These are phyloP conservation scores for Neofelis nebulosa DNA, from an alignment of 2,113 vertebrate genomes.

Conservation along the genomic window DNA sequence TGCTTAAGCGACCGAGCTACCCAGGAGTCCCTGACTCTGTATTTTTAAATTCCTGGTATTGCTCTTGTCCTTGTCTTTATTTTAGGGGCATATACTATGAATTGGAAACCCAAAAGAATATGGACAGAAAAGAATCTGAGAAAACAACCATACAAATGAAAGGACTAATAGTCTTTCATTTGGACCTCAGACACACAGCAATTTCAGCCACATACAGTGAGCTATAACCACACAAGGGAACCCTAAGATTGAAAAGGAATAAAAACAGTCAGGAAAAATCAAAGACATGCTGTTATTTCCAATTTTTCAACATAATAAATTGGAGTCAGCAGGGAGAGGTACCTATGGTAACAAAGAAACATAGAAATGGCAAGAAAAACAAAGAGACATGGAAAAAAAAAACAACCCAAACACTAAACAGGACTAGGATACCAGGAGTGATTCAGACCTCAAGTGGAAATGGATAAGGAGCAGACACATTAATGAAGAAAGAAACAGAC, in stretches of 20 bases:
- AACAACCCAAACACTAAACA: not conserved
- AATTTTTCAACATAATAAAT: not conserved
- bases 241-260: not conserved
- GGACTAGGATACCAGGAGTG: not conserved
- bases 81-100: not conserved
- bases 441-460: not conserved
- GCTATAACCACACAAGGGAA: not conserved
- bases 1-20: too few relatives aligned
- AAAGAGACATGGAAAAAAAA: not conserved
- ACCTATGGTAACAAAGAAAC: not conserved
- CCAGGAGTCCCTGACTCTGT: not conserved
- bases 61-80: not conserved
- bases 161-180: not conserved
- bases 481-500: not conserved
- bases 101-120: not conserved
- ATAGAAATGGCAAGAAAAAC: conserved; percentile 14
- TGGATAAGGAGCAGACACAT: not conserved
- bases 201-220: not conserved
- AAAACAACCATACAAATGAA: conserved; percentile 8
- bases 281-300: not conserved
- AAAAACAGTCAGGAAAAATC: not conserved
- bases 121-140: not conserved
- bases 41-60: not conserved
- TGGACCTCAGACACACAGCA: not conserved
- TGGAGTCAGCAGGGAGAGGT: not conserved